phyloP scores from a whole-genome alignment of 2,113 vertebrate genomes.

The Psilopsiagon aymara region DNA sequence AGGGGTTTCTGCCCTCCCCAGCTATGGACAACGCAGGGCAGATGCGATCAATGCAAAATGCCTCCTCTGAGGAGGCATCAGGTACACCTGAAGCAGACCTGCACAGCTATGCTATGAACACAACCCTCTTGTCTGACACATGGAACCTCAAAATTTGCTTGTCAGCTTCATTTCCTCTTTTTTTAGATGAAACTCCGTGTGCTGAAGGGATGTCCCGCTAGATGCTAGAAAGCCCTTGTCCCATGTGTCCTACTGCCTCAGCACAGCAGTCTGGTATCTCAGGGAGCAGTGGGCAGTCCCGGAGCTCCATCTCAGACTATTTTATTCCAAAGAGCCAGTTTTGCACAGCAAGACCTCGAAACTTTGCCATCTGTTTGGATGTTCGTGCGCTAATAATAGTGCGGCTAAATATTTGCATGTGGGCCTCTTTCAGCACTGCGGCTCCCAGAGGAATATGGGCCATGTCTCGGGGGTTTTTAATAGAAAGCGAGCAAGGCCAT shows the following conservation, averaged over 20 bases:
- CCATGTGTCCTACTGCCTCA: neutral
- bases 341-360: neutral
- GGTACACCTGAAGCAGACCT: accelerated
- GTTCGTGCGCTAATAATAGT: constrained; percentile 38
- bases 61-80: neutral
- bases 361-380: neutral
- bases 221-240: neutral
- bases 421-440: constrained; percentile 7
- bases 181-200: accelerated
- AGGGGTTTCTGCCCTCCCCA: neutral
- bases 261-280: neutral
- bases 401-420: constrained; percentile 60
- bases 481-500: constrained; percentile 40
- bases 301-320: neutral
- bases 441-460: constrained; percentile 10
- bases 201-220: neutral
- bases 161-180: neutral
- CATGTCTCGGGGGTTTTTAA: constrained; percentile 46
- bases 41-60: accelerated
- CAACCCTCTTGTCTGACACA: neutral
- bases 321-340: neutral
- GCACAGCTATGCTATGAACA: accelerated
- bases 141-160: neutral
- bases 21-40: accelerated
- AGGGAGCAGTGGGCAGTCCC: neutral